Evolutionary conservation across 2,888 invertebrate genomes (phyloP).

Genomic region (Cheilosia grossa): DNA sequence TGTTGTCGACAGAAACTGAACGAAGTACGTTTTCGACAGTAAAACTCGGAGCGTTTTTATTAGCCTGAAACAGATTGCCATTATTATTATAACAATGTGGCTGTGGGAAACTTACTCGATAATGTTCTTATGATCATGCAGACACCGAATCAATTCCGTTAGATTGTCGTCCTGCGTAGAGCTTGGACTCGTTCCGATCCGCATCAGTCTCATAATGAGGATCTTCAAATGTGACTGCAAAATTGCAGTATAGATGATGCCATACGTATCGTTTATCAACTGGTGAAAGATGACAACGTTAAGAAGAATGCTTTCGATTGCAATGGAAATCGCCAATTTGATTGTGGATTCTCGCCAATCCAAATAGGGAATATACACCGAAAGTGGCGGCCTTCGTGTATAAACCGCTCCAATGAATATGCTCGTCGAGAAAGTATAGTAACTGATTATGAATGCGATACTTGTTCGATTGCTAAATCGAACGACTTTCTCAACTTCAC

Average conservation of each 20-base stretch:
- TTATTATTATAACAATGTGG: too few species aligned
- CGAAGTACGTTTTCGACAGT: slow-evolving; percentile 66
- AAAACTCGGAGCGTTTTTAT: background rate
- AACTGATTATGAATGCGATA: too few species aligned
- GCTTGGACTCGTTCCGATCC: slow-evolving; percentile 74
- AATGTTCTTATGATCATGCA: slow-evolving; percentile 77
- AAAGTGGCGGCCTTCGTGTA: background rate
- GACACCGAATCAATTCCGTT: slow-evolving; percentile 76
- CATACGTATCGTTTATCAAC: background rate
- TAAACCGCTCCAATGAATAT: too few species aligned
- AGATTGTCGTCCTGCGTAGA: slow-evolving; percentile 70
- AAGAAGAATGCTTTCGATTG: background rate
- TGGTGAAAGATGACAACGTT: background rate
- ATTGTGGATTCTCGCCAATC: background rate
- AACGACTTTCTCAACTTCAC: too few species aligned
- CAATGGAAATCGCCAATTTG: background rate
- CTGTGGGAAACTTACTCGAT: slow-evolving; percentile 72
- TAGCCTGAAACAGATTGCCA: background rate
- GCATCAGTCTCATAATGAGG: slow-evolving; percentile 75
- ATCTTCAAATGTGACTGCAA: slow-evolving; percentile 27
- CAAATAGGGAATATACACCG: background rate
- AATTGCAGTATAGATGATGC: background rate
- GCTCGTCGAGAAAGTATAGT: too few species aligned
- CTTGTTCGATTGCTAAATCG: too few species aligned
- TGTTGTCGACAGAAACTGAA: slow-evolving; percentile 78